A percentile compares a stretch with the other conserved stretches of the same genome.
Evolutionary conservation across 2,797 vertebrate species (phyloP).

Genomic region (Triplophysa bombifrons): DNA sequence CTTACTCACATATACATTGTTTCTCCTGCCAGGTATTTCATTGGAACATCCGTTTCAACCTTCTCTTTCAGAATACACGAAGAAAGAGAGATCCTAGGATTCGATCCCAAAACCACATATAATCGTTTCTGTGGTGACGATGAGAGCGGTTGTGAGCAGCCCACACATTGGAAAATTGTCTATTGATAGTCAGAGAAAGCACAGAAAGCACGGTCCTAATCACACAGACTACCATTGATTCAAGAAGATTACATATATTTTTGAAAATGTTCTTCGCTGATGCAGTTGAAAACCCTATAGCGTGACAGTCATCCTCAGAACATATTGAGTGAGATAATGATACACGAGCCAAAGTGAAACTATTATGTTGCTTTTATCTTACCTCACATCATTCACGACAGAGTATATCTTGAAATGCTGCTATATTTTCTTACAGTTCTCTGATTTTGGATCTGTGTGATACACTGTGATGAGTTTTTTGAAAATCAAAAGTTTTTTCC

Average conservation of each 20-base stretch:
- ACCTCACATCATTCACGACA: not conserved
- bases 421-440: not conserved
- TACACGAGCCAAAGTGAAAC: not conserved
- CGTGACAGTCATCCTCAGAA: not conserved
- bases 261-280: constrained; percentile 29
- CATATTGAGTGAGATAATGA: not conserved
- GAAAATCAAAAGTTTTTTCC: not conserved
- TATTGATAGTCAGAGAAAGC: constrained; percentile 70
- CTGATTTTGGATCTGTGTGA: not conserved
- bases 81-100: constrained; percentile 93
- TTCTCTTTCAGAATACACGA: constrained; percentile 98
- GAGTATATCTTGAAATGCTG: constrained; percentile 1
- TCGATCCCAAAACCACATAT: constrained; percentile 93
- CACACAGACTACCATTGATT: constrained; percentile 23
- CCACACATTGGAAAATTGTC: constrained; percentile 95
- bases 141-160: constrained; percentile 91
- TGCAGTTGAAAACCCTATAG: not conserved
- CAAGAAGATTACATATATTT: constrained; percentile 29
- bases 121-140: constrained; percentile 93
- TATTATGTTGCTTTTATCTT: not conserved
- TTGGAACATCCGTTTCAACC: constrained; percentile 94
- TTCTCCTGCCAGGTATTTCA: constrained; percentile 82
- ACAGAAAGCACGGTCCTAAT: constrained; percentile 60
- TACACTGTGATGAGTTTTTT: not conserved
- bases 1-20: not conserved